phyloP scores from a whole-genome alignment of 2,888 invertebrate genomes.

The Acleris holmiana region DNA sequence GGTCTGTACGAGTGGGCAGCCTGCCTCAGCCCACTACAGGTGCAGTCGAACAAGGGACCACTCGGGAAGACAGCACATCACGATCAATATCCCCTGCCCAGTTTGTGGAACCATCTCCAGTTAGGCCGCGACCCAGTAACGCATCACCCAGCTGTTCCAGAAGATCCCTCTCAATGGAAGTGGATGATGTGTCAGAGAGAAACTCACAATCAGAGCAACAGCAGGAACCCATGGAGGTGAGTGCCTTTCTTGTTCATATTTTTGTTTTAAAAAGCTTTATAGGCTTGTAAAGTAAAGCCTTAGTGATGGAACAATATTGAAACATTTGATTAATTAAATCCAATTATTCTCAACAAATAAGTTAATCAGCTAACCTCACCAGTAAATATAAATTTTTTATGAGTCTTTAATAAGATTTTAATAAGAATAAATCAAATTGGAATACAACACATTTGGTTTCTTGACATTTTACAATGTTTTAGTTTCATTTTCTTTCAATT shows the following conservation, averaged over 20 bases:
- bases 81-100: conserved; percentile 77
- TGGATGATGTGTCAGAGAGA: conserved; percentile 76
- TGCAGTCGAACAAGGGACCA: conserved; percentile 66
- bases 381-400: neutral
- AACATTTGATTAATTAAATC: too few species aligned
- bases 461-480: neutral
- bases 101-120: conserved; percentile 77
- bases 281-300: too few species aligned
- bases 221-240: conserved; percentile 78
- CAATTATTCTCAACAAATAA: too few species aligned
- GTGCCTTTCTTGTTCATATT: conserved; percentile 37
- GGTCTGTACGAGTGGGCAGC: conserved; percentile 71
- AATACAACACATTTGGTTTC: neutral
- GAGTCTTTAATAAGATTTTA: conserved; percentile 4
- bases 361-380: neutral
- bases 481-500: too few species aligned
- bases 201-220: conserved; percentile 74
- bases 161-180: conserved; percentile 78
- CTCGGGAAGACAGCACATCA: conserved; percentile 74
- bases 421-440: conserved; percentile 22
- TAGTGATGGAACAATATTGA: too few species aligned
- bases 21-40: conserved; percentile 69
- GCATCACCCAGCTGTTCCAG: conserved; percentile 79
- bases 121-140: conserved; percentile 64
- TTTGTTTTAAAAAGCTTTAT: too few species aligned